Conservation (phyloP, 1,140 invertebrate genomes). For the Drosophila busckii region DNA sequence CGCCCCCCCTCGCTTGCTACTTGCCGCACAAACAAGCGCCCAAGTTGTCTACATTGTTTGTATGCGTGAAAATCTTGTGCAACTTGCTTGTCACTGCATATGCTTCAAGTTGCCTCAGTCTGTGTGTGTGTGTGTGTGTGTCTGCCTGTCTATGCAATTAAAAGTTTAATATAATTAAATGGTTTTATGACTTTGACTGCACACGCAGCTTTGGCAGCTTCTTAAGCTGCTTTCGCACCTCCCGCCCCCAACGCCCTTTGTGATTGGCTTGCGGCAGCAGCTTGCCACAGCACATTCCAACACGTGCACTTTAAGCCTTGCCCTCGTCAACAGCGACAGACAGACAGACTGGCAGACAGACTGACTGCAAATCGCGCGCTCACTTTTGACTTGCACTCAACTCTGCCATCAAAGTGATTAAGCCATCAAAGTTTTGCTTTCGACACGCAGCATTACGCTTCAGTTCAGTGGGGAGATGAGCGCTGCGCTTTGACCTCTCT, state of each 20-base stretch:
- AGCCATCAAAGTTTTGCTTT: slow-evolving; percentile 73
- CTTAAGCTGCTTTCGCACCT: slow-evolving; percentile 29
- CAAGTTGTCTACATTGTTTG: slow-evolving; percentile 43
- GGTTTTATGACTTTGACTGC: slow-evolving; percentile 77
- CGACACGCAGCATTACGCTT: slow-evolving; percentile 75
- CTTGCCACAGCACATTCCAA: slow-evolving; percentile 40
- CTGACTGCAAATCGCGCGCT: slow-evolving; percentile 17
- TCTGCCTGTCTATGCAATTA: slow-evolving; percentile 76
- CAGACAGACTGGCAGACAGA: slow-evolving; percentile 49
- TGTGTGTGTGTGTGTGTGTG: slow-evolving; percentile 30
- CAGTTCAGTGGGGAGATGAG: slow-evolving; percentile 37
- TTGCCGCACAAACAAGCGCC: slow-evolving; percentile 17
- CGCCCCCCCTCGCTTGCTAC: background rate
- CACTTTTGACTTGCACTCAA: slow-evolving; percentile 1
- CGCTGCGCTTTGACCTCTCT: slow-evolving; percentile 11
- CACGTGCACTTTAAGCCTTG: slow-evolving; percentile 50
- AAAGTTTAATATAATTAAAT: slow-evolving; percentile 79
- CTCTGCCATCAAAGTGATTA: slow-evolving; percentile 58
- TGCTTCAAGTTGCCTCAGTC: slow-evolving; percentile 36
- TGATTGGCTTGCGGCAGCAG: slow-evolving; percentile 17
- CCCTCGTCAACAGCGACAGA: slow-evolving; percentile 30
- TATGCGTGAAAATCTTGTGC: background rate
- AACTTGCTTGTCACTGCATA: slow-evolving; percentile 42
- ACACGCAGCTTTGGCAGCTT: slow-evolving; percentile 32
- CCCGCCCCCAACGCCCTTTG: slow-evolving; percentile 9